Percentiles rank a stretch among this genome's conserved stretches.
phyloP scores from a whole-genome alignment of 2,797 vertebrate species.

The Acanthurus leucopareius region DNA sequence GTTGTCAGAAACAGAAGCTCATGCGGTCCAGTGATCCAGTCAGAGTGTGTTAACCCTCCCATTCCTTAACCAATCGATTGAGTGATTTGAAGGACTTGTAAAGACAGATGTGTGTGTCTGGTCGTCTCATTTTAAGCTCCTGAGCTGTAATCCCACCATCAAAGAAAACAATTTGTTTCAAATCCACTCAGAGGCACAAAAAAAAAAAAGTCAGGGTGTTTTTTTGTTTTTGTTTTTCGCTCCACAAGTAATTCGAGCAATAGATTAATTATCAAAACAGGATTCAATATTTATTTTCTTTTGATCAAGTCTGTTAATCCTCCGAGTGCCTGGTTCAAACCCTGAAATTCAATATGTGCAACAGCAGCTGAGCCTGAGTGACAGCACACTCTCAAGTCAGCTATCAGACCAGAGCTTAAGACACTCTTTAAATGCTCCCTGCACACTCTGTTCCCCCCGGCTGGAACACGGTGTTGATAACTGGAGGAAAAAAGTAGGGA shows the following conservation, averaged over 20 bases:
- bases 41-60: too few relatives aligned
- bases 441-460: conserved; percentile 44
- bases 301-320: not conserved
- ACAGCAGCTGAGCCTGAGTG: conserved; percentile 17
- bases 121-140: too few relatives aligned
- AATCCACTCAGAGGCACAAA: too few relatives aligned
- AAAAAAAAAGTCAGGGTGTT: too few relatives aligned
- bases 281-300: not conserved
- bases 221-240: too few relatives aligned
- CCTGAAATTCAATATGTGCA: not conserved
- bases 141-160: too few relatives aligned
- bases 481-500: conserved; percentile 14
- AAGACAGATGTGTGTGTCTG: too few relatives aligned
- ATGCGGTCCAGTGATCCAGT: too few relatives aligned
- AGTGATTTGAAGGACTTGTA: too few relatives aligned
- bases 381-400: not conserved
- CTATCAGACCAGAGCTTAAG: conserved; percentile 9
- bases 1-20: too few relatives aligned
- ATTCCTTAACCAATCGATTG: too few relatives aligned
- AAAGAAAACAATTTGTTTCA: too few relatives aligned
- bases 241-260: not conserved
- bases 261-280: not conserved
- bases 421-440: conserved; percentile 23
- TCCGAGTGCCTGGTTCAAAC: not conserved
- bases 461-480: conserved; percentile 48